Percentiles rank a stretch among this genome's conserved stretches.
Evolutionary conservation across 92 coral and sea anemone genomes (phyloP).

Genomic region (Montipora capitata): DNA sequence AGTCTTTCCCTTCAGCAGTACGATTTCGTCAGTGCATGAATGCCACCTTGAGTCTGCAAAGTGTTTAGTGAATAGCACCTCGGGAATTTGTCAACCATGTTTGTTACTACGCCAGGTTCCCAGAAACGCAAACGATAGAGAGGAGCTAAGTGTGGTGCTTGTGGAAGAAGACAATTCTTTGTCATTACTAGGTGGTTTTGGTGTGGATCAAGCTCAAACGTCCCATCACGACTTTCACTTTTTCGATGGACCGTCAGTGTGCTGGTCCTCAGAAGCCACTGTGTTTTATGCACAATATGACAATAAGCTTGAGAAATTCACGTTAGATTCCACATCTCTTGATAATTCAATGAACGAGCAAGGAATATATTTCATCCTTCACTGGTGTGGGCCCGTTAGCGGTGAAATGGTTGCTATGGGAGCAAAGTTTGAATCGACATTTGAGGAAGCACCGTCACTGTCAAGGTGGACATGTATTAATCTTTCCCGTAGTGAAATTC

Average conservation of each 20-base stretch:
- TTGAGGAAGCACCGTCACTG: neutral
- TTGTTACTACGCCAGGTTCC: conserved; percentile 61
- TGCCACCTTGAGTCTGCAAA: conserved; percentile 32
- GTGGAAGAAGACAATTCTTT: conserved; percentile 29
- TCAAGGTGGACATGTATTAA: conserved; percentile 56
- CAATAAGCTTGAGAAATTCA: conserved; percentile 9
- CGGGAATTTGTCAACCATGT: conserved; percentile 77
- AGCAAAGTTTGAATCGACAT: conserved; percentile 16
- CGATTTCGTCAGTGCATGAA: conserved; percentile 13
- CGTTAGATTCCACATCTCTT: conserved; percentile 8
- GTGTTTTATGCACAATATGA: conserved; percentile 21
- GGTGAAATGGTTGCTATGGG: conserved; percentile 52
- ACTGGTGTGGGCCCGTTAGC: conserved; percentile 24
- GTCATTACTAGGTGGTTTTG: conserved; percentile 24
- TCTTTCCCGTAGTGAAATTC: conserved; percentile 22
- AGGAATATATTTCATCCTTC: conserved; percentile 7
- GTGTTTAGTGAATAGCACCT: conserved; percentile 60
- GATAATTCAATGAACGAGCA: conserved; percentile 24
- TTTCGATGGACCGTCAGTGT: conserved; percentile 68
- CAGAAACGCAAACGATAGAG: neutral
- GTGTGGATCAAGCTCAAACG: neutral
- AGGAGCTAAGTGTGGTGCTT: conserved; percentile 6
- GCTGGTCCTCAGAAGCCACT: conserved; percentile 35
- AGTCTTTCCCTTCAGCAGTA: conserved; percentile 20
- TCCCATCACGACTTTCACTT: conserved; percentile 17